Evolutionary conservation across 1,140 invertebrate species (phyloP).

Genomic region (Drosophila pandora): DNA sequence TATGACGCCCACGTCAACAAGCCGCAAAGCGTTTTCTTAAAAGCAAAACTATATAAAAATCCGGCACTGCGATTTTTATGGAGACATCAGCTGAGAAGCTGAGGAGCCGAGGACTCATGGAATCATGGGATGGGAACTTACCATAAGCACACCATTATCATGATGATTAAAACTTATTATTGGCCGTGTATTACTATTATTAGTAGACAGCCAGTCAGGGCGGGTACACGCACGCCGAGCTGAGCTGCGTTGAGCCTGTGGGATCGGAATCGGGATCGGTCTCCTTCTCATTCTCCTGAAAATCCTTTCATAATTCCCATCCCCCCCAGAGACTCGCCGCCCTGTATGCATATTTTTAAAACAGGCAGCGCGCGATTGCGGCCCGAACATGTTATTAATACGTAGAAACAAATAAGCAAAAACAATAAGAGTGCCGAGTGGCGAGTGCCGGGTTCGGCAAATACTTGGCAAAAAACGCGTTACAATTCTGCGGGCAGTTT

Average conservation of each 20-base stretch:
- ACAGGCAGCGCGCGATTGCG: constrained; percentile 63
- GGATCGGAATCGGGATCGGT: constrained; percentile 15
- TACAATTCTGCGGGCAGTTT: constrained; percentile 74
- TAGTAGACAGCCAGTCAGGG: constrained; percentile 53
- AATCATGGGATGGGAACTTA: constrained; percentile 26
- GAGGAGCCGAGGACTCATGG: background rate
- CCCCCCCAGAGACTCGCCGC: constrained; percentile 5
- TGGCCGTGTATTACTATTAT: constrained; percentile 78
- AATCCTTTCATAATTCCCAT: constrained; percentile 71
- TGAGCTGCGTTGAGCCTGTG: constrained; percentile 32
- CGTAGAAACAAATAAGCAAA: constrained; percentile 82
- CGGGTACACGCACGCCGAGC: constrained; percentile 59
- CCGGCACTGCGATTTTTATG: constrained; percentile 57
- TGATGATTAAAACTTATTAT: constrained; percentile 82
- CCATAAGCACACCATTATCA: constrained; percentile 76
- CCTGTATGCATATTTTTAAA: constrained; percentile 75
- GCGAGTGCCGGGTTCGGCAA: constrained; percentile 31
- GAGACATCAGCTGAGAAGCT: constrained; percentile 66
- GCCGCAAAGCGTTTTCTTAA: constrained; percentile 43
- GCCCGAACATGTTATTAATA: constrained; percentile 79
- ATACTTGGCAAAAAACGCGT: constrained; percentile 60
- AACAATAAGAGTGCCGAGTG: constrained; percentile 72
- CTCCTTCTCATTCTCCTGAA: constrained; percentile 11
- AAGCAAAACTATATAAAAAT: constrained; percentile 66
- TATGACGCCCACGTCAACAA: constrained; percentile 47